These are phyloP conservation scores for Turritopsis rubra DNA, from an alignment of 30 jellyfish, hydroid and myxozoan species.

Conservation along the genomic window DNA sequence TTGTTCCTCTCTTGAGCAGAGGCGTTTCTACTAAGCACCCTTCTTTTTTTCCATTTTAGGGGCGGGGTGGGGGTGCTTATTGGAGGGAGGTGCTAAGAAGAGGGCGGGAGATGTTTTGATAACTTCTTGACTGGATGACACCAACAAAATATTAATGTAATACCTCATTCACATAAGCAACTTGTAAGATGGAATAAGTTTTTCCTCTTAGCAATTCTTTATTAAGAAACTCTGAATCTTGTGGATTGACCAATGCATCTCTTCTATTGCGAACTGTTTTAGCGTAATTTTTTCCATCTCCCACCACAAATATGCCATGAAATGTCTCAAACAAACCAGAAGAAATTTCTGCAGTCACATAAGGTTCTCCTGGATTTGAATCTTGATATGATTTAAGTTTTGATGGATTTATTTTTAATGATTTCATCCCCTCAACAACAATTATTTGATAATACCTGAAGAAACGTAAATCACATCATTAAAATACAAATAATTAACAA, in stretches of 20 bases:
- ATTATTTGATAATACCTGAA: constrained; percentile 52
- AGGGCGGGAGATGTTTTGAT: no score
- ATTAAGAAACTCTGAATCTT: constrained; percentile 26
- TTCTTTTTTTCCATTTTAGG: no score
- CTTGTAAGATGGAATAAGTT: constrained; percentile 39
- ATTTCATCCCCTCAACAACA: constrained; percentile 26
- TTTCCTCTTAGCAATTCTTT: constrained; percentile 44
- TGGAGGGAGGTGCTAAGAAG: no score
- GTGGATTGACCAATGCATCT: constrained; percentile 24
- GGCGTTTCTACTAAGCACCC: no score
- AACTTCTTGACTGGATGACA: no score
- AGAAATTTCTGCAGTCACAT: constrained; percentile 61
- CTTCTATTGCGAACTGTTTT: neutral
- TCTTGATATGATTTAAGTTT: constrained; percentile 19
- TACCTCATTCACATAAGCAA: constrained; percentile 37
- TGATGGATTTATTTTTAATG: constrained; percentile 13
- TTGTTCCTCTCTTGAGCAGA: no score
- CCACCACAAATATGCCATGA: constrained; percentile 24
- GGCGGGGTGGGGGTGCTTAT: no score
- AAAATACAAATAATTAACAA: no score
- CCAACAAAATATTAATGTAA: constrained; percentile 28
- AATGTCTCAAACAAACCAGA: constrained; percentile 14
- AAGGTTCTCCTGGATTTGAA: constrained; percentile 33
- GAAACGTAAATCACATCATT: no score
- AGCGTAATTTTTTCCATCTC: constrained; percentile 65